phyloP scores from a whole-genome alignment of 2,888 invertebrate species.

The Epinotia demarniana region DNA sequence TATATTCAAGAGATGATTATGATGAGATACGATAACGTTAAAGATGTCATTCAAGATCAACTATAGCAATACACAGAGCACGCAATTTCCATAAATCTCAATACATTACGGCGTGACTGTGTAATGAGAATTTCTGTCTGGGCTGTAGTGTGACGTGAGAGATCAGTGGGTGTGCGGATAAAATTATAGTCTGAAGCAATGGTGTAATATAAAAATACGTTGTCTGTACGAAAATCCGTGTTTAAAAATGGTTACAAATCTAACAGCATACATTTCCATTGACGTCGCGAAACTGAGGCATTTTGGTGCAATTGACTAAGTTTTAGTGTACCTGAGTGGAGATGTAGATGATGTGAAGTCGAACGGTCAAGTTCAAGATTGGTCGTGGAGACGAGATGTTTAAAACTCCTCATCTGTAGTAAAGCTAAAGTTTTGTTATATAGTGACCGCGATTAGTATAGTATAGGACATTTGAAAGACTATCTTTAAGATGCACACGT shows the following conservation, averaged over 20 bases:
- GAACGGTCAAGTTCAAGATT: not conserved
- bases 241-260: no score
- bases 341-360: not conserved
- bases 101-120: slow-evolving; percentile 15
- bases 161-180: slow-evolving; percentile 8
- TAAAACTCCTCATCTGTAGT: not conserved
- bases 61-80: slow-evolving; percentile 4
- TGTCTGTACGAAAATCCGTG: no score
- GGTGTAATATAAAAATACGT: no score
- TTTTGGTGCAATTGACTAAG: no score
- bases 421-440: not conserved
- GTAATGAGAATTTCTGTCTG: slow-evolving; percentile 37
- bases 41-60: slow-evolving; percentile 20
- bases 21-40: not conserved
- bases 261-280: no score
- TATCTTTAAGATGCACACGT: no score
- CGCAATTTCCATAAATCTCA: slow-evolving; percentile 32
- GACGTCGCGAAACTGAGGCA: no score
- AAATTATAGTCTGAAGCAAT: not conserved
- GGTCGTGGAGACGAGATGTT: not conserved
- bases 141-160: slow-evolving; percentile 24
- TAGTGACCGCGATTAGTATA: no score
- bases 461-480: no score
- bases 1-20: not conserved
- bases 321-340: not conserved